phyloP scores from a whole-genome alignment of 2,113 vertebrate genomes.

The Chlamydotis undulata region DNA sequence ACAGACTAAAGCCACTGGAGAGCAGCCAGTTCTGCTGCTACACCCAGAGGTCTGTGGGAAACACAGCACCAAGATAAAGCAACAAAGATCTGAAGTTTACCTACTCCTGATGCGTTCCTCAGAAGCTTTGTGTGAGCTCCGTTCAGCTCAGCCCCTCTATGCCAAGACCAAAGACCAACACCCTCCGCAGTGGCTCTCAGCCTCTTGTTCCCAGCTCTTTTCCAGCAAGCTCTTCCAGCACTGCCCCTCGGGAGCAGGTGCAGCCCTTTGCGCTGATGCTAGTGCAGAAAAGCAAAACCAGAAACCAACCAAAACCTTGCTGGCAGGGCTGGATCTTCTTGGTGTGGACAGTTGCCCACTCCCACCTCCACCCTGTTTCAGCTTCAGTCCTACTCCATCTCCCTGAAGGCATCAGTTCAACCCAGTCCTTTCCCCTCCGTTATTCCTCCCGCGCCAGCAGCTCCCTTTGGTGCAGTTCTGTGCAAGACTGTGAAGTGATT shows the following conservation, averaged over 20 bases:
- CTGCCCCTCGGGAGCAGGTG: not conserved
- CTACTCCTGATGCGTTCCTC: not conserved
- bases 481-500: not conserved
- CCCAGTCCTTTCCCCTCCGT: not conserved
- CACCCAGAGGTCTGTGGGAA: not conserved
- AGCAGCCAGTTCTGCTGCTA: not conserved
- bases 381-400: not conserved
- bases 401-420: not conserved
- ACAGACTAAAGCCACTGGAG: not conserved
- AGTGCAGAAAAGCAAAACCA: not conserved
- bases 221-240: not conserved
- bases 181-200: not conserved
- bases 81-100: not conserved
- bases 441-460: not conserved
- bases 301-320: not conserved
- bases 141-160: not conserved
- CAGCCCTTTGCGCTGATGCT: not conserved
- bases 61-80: not conserved
- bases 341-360: too few species aligned
- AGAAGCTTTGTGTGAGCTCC: not conserved
- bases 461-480: not conserved
- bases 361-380: not conserved
- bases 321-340: not conserved
- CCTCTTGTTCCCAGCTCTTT: not conserved
- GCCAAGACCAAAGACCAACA: not conserved